Evolutionary conservation across 1,140 invertebrate species (phyloP).

Genomic region (Ericerus pela): DNA sequence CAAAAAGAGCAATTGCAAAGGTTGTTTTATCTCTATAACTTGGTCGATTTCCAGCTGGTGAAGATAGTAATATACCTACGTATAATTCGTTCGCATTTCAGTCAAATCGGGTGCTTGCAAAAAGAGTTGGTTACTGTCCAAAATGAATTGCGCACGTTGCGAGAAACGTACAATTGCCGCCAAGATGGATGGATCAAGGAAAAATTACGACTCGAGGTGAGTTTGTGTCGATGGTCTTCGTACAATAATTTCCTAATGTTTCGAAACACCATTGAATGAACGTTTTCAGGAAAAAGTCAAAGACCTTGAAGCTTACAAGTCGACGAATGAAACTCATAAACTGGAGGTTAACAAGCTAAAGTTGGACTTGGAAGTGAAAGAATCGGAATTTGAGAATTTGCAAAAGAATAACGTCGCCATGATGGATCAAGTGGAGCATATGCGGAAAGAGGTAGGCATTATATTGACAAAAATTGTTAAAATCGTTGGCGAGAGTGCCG

Average conservation of each 20-base stretch:
- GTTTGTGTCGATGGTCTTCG: no score
- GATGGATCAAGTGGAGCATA: conserved; percentile 49
- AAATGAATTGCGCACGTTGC: conserved; percentile 47
- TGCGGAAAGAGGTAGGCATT: conserved; percentile 41
- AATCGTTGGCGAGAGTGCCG: background rate
- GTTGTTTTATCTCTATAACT: conserved; percentile 24
- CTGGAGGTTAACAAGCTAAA: conserved; percentile 49
- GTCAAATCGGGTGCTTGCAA: conserved; percentile 34
- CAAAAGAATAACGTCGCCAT: conserved; percentile 54
- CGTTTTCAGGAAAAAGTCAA: conserved; percentile 44
- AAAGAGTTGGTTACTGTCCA: conserved; percentile 43
- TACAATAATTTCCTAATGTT: background rate
- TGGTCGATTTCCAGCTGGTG: background rate
- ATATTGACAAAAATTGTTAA: conserved; percentile 23
- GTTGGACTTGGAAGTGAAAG: conserved; percentile 52
- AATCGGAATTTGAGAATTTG: conserved; percentile 54
- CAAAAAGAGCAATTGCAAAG: conserved; percentile 55
- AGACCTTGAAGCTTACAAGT: conserved; percentile 42
- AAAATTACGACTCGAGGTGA: conserved; percentile 52
- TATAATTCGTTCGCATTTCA: conserved; percentile 21
- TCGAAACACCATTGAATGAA: background rate
- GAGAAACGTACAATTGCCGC: conserved; percentile 49
- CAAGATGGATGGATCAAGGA: conserved; percentile 59
- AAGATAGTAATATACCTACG: background rate
- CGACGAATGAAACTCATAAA: conserved; percentile 32